phyloP scores from a whole-genome alignment of 2,113 vertebrate genomes.

The Ifrita kowaldi region DNA sequence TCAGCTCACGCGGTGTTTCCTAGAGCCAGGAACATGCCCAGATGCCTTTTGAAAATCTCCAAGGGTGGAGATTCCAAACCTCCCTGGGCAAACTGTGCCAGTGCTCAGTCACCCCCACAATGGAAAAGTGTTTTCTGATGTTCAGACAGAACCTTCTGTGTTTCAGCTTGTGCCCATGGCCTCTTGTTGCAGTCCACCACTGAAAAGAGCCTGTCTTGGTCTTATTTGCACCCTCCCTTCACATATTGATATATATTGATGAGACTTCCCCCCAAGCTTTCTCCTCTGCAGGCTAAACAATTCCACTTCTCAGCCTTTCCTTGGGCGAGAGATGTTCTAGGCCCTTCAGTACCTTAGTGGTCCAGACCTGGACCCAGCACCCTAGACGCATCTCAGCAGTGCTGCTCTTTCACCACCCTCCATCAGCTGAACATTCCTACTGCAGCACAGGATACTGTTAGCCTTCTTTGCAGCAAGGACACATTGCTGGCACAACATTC shows the following conservation, averaged over 20 bases:
- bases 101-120: neutral
- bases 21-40: neutral
- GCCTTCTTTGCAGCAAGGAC: neutral
- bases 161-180: neutral
- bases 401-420: neutral
- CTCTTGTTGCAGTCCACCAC: neutral
- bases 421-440: neutral
- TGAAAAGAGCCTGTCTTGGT: neutral
- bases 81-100: neutral
- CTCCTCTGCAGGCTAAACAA: neutral
- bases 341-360: neutral
- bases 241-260: neutral
- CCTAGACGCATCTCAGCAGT: neutral
- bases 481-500: neutral
- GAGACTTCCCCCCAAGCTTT: neutral
- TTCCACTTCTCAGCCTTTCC: neutral
- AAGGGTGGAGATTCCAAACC: neutral
- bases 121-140: neutral
- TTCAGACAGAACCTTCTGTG: neutral
- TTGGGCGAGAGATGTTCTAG: neutral
- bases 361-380: neutral
- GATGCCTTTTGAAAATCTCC: neutral
- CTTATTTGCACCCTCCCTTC: neutral
- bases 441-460: neutral
- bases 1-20: neutral